Conservation (phyloP, 2,797 vertebrate species). For the Chelonia mydas region DNA sequence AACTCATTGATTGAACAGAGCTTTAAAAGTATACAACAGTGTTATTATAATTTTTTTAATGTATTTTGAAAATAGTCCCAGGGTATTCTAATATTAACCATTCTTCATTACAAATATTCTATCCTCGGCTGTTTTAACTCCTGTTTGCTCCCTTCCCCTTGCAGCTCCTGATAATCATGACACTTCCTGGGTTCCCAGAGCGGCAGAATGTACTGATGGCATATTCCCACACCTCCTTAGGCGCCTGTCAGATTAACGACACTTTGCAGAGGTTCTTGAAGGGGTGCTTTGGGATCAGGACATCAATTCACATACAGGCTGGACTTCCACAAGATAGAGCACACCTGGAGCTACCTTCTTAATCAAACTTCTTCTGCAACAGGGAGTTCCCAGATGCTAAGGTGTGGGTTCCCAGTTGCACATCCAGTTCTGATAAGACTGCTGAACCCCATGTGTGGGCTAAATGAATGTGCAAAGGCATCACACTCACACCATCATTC, state of each 20-base stretch:
- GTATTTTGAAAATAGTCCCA: neutral
- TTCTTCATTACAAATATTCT: neutral
- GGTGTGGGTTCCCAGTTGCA: neutral
- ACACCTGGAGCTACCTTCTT: constrained; percentile 14
- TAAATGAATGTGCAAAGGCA: constrained; percentile 4
- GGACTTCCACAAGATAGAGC: constrained; percentile 40
- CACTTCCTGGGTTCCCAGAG: neutral
- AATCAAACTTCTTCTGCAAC: constrained; percentile 54
- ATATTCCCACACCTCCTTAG: neutral
- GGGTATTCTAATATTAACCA: accelerated
- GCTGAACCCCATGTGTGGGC: neutral
- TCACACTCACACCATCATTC: neutral
- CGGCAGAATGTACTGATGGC: constrained; percentile 17
- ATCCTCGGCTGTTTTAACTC: neutral
- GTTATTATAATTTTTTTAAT: neutral
- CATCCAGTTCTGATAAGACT: constrained; percentile 18
- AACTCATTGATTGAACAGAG: neutral
- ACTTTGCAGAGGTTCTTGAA: constrained; percentile 41
- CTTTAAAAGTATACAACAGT: neutral
- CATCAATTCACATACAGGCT: constrained; percentile 36
- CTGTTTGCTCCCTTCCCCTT: neutral
- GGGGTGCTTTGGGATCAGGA: neutral
- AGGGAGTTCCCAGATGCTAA: constrained; percentile 42
- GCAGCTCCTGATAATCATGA: neutral
- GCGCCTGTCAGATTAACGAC: constrained; percentile 45